phyloP scores from a whole-genome alignment of 2,888 invertebrate species.

The Seira sanloemensis region DNA sequence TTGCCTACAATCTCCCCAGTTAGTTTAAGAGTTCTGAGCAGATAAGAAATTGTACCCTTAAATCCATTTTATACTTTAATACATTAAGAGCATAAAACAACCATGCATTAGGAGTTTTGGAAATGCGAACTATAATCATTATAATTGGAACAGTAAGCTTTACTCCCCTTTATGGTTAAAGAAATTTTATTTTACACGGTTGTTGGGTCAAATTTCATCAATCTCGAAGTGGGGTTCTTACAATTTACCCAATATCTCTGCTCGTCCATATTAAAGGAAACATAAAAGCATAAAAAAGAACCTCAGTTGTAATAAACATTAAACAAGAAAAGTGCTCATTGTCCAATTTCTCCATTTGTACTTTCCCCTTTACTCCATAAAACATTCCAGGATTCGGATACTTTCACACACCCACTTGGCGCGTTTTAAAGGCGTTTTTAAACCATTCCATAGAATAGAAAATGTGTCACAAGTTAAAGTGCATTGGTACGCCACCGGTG shows the following conservation, averaged over 20 bases:
- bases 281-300: slow-evolving; percentile 22
- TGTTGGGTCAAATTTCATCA: slow-evolving; percentile 56
- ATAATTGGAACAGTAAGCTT: not conserved
- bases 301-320: slow-evolving; percentile 61
- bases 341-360: slow-evolving; percentile 24
- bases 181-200: slow-evolving; percentile 5
- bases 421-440: not conserved
- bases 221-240: not conserved
- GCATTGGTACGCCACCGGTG: not conserved
- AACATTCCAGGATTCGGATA: slow-evolving; percentile 48
- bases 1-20: too few species aligned
- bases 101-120: too few species aligned
- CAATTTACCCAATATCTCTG: slow-evolving; percentile 34
- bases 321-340: slow-evolving; percentile 51
- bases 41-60: not conserved
- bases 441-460: not conserved
- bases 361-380: slow-evolving; percentile 19
- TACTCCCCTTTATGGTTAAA: not conserved
- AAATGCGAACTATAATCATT: not conserved
- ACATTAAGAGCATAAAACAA: not conserved
- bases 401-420: not conserved
- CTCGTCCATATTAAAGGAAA: slow-evolving; percentile 1
- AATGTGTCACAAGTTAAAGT: not conserved
- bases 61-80: not conserved
- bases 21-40: not conserved